Evolutionary conservation across 2,113 vertebrate genomes (phyloP).

Genomic region (Gnathonemus longibarbis): DNA sequence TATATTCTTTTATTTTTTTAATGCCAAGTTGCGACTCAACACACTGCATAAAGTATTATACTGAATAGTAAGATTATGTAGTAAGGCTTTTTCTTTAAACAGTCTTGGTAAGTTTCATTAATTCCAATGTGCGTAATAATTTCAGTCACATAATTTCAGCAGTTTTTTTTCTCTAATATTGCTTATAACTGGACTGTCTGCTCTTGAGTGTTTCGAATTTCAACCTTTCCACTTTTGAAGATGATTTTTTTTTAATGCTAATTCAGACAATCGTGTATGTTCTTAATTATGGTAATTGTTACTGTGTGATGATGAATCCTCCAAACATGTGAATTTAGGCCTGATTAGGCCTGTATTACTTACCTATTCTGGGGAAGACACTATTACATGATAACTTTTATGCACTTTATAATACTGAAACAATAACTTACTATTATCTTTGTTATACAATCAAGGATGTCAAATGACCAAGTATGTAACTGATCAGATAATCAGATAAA

Average conservation of each 20-base stretch:
- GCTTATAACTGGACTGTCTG: slow-evolving; percentile 22
- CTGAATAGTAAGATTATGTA: background rate
- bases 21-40: background rate
- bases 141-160: background rate
- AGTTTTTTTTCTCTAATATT: background rate
- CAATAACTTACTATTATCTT: background rate
- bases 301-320: background rate
- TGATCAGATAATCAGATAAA: slow-evolving; percentile 2
- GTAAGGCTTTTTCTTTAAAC: background rate
- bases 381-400: slow-evolving; percentile 12
- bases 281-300: slow-evolving; percentile 10
- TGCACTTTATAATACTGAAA: slow-evolving; percentile 25
- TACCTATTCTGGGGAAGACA: background rate
- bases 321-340: slow-evolving; percentile 19
- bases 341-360: background rate
- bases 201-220: background rate
- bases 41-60: background rate
- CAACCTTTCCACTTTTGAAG: background rate
- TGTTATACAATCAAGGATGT: background rate
- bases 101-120: background rate
- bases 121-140: background rate
- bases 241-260: background rate
- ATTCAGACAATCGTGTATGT: background rate
- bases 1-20: slow-evolving; percentile 6
- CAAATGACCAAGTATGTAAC: background rate